These are phyloP conservation scores for Automeris io DNA, from an alignment of 2,888 invertebrate genomes.

Conservation along the genomic window DNA sequence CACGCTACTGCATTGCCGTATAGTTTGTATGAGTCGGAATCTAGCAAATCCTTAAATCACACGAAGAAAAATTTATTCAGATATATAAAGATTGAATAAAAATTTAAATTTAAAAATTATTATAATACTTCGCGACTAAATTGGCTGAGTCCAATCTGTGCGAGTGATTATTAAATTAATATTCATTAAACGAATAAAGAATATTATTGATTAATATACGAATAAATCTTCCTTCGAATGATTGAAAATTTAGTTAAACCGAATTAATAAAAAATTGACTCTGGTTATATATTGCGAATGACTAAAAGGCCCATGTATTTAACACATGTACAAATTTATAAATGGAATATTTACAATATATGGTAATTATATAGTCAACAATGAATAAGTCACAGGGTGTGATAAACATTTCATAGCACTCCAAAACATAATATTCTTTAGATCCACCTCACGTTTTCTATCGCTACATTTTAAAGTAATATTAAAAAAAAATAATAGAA, in stretches of 20 bases:
- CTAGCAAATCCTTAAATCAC: neutral
- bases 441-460: no score
- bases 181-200: neutral
- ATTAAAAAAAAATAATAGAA: no score
- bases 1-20: no score
- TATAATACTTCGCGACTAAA: constrained; percentile 43
- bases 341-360: constrained; percentile 29
- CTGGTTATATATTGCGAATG: constrained; percentile 1
- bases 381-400: constrained; percentile 3
- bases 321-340: constrained; percentile 13
- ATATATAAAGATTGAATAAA: no score
- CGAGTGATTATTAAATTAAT: constrained; percentile 26
- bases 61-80: neutral
- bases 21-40: no score
- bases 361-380: constrained; percentile 16
- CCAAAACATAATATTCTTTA: constrained; percentile 1
- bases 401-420: neutral
- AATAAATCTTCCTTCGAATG: neutral
- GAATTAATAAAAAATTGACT: neutral
- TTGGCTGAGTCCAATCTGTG: constrained; percentile 51
- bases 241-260: neutral
- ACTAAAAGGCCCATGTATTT: neutral
- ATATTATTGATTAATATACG: neutral
- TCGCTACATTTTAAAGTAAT: no score
- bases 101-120: no score